phyloP scores from a whole-genome alignment of 2,888 invertebrate genomes.

The Beris chalybata region DNA sequence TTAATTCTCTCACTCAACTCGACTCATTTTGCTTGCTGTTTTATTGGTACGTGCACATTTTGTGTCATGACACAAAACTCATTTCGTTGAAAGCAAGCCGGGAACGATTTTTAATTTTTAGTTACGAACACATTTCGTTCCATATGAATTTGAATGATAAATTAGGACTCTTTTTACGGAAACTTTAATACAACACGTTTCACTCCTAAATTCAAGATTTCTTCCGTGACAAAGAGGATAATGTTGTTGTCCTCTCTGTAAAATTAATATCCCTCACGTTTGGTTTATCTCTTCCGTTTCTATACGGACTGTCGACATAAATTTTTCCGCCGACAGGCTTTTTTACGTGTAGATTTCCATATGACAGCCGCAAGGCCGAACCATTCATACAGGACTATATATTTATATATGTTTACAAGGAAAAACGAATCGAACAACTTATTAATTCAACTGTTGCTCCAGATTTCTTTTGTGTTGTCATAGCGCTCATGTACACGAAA shows the following conservation, averaged over 20 bases:
- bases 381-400: too few species aligned
- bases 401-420: too few species aligned
- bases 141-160: constrained; percentile 29
- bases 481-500: constrained; percentile 1
- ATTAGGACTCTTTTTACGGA: constrained; percentile 25
- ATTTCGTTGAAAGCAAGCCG: too few species aligned
- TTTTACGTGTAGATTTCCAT: neutral
- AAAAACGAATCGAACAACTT: too few species aligned
- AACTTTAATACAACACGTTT: constrained; percentile 29
- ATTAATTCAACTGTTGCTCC: constrained; percentile 3
- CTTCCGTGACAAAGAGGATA: too few species aligned
- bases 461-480: neutral
- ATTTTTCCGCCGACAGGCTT: constrained; percentile 21
- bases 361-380: neutral
- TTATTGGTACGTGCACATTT: too few species aligned
- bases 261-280: too few species aligned
- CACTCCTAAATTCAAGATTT: too few species aligned
- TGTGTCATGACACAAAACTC: too few species aligned
- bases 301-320: constrained; percentile 9
- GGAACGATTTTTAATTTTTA: constrained; percentile 30
- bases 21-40: too few species aligned
- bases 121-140: constrained; percentile 18
- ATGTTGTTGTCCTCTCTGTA: too few species aligned
- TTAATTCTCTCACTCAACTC: constrained; percentile 13
- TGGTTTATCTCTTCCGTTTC: too few species aligned